Conservation (phyloP, 2,113 vertebrate species). For the Anarrhichthys ocellatus region DNA sequence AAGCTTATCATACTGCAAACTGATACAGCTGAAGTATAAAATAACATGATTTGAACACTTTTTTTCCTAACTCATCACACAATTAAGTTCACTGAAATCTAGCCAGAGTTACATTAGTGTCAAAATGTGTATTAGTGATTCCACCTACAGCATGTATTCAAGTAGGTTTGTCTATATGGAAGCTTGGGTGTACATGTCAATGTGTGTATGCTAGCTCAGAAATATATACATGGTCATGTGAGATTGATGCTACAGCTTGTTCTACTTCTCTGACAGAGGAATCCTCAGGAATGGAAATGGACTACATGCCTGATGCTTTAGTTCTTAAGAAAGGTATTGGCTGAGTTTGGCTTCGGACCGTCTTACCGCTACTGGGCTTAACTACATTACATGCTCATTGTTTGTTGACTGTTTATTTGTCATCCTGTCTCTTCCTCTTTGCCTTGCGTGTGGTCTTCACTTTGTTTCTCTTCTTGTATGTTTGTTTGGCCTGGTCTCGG, state of each 20-base stretch:
- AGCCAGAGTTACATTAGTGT: background rate
- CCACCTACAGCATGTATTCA: background rate
- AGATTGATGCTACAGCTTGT: slow-evolving; percentile 68
- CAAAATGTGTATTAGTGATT: background rate
- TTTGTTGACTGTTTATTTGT: slow-evolving; percentile 38
- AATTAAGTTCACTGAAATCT: background rate
- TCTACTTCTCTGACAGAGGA: slow-evolving; percentile 83
- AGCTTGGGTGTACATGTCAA: background rate
- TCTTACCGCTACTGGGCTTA: slow-evolving; percentile 41
- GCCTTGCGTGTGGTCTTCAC: slow-evolving; percentile 31
- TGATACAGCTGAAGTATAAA: slow-evolving; percentile 4
- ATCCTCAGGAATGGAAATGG: slow-evolving; percentile 88
- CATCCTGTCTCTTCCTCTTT: slow-evolving; percentile 25
- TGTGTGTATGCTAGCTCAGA: slow-evolving; percentile 14
- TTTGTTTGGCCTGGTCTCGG: slow-evolving; percentile 54
- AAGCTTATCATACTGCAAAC: background rate
- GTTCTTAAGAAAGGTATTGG: slow-evolving; percentile 87
- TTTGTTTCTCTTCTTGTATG: slow-evolving; percentile 41
- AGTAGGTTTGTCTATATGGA: background rate
- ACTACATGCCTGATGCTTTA: slow-evolving; percentile 80
- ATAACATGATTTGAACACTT: background rate
- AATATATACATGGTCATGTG: slow-evolving; percentile 37
- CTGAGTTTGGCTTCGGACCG: slow-evolving; percentile 61
- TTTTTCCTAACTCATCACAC: background rate
- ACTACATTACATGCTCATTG: slow-evolving; percentile 37